Percentiles rank a stretch among this genome's conserved stretches.
These are phyloP conservation scores for Propithecus perrieri DNA, from an alignment of 2,797 vertebrate genomes.

Conservation along the genomic window DNA sequence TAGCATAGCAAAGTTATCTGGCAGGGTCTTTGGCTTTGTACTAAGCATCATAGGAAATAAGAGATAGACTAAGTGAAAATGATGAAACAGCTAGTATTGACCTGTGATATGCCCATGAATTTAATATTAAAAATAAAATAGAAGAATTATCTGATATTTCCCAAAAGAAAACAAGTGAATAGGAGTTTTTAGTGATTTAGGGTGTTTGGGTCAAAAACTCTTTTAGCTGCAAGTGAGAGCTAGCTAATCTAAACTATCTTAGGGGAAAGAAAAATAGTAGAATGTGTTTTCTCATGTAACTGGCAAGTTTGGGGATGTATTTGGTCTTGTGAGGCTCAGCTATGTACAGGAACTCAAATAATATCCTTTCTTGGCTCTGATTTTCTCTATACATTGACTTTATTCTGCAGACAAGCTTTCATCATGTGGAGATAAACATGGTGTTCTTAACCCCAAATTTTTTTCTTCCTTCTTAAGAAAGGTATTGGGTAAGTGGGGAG, in stretches of 20 bases:
- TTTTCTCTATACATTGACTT: slow-evolving; percentile 6
- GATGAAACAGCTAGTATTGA: neutral
- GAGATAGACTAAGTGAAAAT: neutral
- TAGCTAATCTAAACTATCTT: neutral
- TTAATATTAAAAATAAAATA: neutral
- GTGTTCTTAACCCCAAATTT: neutral
- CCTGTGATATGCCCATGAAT: neutral
- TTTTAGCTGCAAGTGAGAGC: neutral
- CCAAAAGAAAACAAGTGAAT: neutral
- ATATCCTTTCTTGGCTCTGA: neutral
- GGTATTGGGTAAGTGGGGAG: neutral
- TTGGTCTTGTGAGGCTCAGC: neutral
- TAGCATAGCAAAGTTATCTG: slow-evolving; percentile 13
- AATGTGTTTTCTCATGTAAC: neutral
- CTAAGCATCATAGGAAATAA: neutral
- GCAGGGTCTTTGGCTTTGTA: neutral
- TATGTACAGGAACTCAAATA: neutral
- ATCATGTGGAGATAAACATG: neutral
- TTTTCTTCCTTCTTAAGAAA: neutral
- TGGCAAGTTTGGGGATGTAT: neutral
- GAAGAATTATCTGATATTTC: neutral
- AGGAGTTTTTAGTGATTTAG: neutral
- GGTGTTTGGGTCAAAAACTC: neutral
- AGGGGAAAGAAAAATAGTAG: neutral
- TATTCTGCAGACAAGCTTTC: neutral